Evolutionary conservation across 2,888 invertebrate genomes (phyloP), one percentile per base, ranked within the genome.

Genomic region (Zootermopsis nevadensis): DNA sequence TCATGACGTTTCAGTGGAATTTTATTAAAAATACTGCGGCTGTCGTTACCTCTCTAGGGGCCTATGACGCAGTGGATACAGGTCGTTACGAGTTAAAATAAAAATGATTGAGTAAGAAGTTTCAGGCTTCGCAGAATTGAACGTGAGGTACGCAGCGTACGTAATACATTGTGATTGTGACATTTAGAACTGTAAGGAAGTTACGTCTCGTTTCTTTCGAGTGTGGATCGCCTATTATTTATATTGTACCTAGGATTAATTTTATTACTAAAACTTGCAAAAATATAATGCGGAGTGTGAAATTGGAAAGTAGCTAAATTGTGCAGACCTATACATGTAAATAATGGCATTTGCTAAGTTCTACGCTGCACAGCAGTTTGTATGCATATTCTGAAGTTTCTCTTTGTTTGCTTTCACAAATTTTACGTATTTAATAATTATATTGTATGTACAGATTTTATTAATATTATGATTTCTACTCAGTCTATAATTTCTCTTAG

Each of bases 381-480:
- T 69, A 69, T 33, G 33, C 19, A 2, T 33, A 30, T 69, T 2
- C 31, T 1, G 10, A 69, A 33, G 1, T 1, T 33, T 33, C 30
- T 3, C 6, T 69, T 69, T 69, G 10, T 69, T 69, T 19, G 6
- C 33, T 69, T 31, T 33, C 33, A 30, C 2, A 15, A 69, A 69
- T 33, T n/a, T 69, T 33, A 33, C 69, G 8, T 69, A 69, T 69
- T 33, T 69, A 69, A 69, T 69, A 69, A 12, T 27, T 69, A 22
- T 1, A 33, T 19, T 31, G 66, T 69, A 69, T 69, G 24, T 69
- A 33, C 19, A 69, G 33, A 69, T 33, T 31, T 30, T 19, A 33
- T 69, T 69, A 69, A 69, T 69, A 69, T 19, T 33, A 69, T 33
- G 30, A 33, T 69, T 69, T 69, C 33, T 69, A 4, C 22, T 69